These are phyloP conservation scores for Ptychadena robeensis DNA, from an alignment of 2,797 vertebrate genomes.

Conservation along the genomic window DNA sequence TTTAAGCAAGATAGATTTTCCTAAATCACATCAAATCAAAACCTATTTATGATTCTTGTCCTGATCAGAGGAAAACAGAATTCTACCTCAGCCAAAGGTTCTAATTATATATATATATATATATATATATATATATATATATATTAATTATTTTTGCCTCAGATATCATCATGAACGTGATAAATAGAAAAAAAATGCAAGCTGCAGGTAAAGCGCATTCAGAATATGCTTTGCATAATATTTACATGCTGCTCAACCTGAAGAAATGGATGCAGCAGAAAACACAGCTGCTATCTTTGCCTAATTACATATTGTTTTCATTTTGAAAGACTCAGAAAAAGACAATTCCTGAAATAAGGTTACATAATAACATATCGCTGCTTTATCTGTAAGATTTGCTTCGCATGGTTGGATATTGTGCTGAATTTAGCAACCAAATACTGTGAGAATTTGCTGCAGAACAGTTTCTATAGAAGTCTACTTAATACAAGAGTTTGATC, in stretches of 20 bases:
- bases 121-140: not conserved
- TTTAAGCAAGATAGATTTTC: not conserved
- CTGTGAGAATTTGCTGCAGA: not conserved
- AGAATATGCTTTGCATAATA: not conserved
- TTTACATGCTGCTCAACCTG: not conserved
- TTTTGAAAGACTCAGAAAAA: not conserved
- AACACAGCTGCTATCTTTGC: constrained; percentile 16
- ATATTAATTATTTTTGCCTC: not conserved
- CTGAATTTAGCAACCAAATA: not conserved
- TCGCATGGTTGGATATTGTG: not conserved
- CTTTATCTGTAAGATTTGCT: not conserved
- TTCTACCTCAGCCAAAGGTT: not conserved
- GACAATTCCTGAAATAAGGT: not conserved
- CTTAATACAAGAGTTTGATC: not conserved
- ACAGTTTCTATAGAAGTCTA: not conserved
- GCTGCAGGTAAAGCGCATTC: not conserved
- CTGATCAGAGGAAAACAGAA: not conserved
- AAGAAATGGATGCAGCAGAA: constrained; percentile 1
- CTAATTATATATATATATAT: not conserved
- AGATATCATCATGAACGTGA: not conserved
- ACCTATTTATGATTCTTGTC: not conserved
- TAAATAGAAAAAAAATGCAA: not conserved
- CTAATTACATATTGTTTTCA: constrained; percentile 28
- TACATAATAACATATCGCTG: not conserved
- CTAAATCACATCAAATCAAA: not conserved